Base-by-base conservation (phyloP, 2,888 invertebrate genomes). In the Augiades crinisus region DNA sequence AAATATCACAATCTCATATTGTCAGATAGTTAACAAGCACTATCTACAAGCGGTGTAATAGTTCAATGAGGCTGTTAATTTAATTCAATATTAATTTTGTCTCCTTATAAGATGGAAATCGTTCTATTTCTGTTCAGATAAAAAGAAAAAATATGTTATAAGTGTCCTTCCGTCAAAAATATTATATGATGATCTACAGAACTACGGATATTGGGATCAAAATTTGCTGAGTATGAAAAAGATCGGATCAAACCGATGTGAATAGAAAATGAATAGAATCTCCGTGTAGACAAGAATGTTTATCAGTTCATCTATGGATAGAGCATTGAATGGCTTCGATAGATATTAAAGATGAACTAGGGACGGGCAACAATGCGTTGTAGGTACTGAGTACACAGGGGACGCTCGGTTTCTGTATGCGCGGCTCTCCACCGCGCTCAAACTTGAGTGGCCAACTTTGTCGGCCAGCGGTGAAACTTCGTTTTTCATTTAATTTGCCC, bases 401-500 rank as follows among this genome's bases (percentile, higher is more conserved):
- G 54, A 43, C 51, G 50, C 45, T 43, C 53, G 55, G 53, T 51
- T 52, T 56, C 60, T 60, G 62, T 62, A 58, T 60, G 62, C 68
- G 67, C 65, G 70, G 70, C 59, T 58, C 57, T 61, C 60, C 55
- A 59, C 52, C 58, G 61, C 52, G 60, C 75, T 70, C 68, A 75
- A 85, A 86, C 85, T 87, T 82, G 81, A 81, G 82, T 79, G 76
- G 75, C 67, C 76, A 86, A 87, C 84, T 86, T 86, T 72, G 78
- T 72, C 81, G 74, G 75, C 75, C 73, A 74, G 76, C 76, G 71
- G 74, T 63, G 68, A 73, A 86, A 88, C 84, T 87, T 86, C 77
- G 77, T 81, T 87, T 87, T 86, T 82, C 87, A 86, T 88, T 88
- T 88, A 87, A 88, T 87, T 87, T 82, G 78, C 71, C 78, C 78